Evolutionary conservation across 2,797 vertebrate species (phyloP).

Genomic region (Anguilla pacifica): DNA sequence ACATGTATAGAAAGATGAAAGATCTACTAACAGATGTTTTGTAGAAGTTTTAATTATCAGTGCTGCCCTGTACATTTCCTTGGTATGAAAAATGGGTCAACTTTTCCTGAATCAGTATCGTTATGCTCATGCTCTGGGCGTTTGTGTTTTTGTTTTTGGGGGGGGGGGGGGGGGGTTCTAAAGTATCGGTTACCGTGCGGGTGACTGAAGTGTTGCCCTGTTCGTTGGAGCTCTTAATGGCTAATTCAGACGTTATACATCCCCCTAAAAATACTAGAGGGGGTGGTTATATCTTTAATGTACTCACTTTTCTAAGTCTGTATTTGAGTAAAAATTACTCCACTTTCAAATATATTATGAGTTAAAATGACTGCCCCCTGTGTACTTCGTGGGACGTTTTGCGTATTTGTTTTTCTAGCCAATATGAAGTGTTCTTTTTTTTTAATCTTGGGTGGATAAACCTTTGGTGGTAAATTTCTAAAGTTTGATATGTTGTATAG

Average conservation of each 20-base stretch:
- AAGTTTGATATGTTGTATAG: background rate
- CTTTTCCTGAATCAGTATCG: slow-evolving; percentile 56
- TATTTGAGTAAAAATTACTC: background rate
- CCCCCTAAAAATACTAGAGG: background rate
- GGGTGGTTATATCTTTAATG: background rate
- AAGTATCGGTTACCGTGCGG: background rate
- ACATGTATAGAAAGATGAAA: slow-evolving; percentile 49
- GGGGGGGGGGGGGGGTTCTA: background rate
- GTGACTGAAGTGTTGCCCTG: background rate
- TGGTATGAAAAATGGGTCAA: slow-evolving; percentile 28
- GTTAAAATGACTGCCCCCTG: background rate
- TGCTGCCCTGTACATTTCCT: slow-evolving; percentile 26
- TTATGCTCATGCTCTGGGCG: slow-evolving; percentile 40
- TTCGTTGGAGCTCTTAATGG: background rate
- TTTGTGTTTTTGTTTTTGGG: slow-evolving; percentile 10
- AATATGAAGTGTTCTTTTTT: background rate
- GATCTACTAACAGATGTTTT: slow-evolving; percentile 37
- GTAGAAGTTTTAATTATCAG: slow-evolving; percentile 24
- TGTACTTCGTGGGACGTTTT: background rate
- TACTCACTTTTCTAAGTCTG: slow-evolving; percentile 6
- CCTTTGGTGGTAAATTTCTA: background rate
- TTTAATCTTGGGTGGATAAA: background rate
- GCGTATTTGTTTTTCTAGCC: background rate
- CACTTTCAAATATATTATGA: slow-evolving; percentile 15
- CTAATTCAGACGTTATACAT: background rate